phyloP scores from a whole-genome alignment of 2,888 invertebrate species.

The Lagria hirta region DNA sequence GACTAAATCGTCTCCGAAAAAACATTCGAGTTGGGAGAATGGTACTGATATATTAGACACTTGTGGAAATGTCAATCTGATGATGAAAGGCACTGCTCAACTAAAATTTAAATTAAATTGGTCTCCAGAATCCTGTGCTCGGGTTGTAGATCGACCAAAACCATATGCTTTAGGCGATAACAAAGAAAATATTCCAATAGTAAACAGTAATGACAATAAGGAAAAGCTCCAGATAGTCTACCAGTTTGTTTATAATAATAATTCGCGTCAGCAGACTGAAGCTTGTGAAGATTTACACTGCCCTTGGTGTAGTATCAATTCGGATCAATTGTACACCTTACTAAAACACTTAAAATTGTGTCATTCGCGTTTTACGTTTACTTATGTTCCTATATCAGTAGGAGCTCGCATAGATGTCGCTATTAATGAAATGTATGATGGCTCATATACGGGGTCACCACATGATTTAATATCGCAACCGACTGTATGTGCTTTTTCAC shows the following conservation, averaged over 20 bases:
- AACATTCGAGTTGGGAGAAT: conserved; percentile 72
- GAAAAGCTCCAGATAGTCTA: conserved; percentile 82
- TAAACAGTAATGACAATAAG: conserved; percentile 45
- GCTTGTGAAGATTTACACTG: conserved; percentile 91
- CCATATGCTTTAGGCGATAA: conserved; percentile 55
- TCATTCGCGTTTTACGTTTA: conserved; percentile 91
- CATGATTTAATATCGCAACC: conserved; percentile 80
- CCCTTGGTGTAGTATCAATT: conserved; percentile 94
- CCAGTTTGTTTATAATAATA: conserved; percentile 94
- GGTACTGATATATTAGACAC: conserved; percentile 57
- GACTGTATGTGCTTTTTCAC: conserved; percentile 69
- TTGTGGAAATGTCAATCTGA: conserved; percentile 39
- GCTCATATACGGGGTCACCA: conserved; percentile 91
- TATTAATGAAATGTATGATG: conserved; percentile 93
- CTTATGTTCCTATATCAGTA: conserved; percentile 74
- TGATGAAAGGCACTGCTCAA: conserved; percentile 70
- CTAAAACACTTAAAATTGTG: conserved; percentile 92
- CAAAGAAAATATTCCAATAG: conserved; percentile 50
- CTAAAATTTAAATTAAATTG: conserved; percentile 84
- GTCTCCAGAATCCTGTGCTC: conserved; percentile 72
- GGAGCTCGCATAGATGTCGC: conserved; percentile 93
- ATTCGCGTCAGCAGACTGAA: conserved; percentile 92
- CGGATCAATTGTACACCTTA: conserved; percentile 81
- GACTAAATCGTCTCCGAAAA: conserved; percentile 64
- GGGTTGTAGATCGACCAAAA: conserved; percentile 67